These are phyloP conservation scores for Coregonus ussuriensis DNA, from an alignment of 2,797 vertebrate genomes.

Conservation along the genomic window DNA sequence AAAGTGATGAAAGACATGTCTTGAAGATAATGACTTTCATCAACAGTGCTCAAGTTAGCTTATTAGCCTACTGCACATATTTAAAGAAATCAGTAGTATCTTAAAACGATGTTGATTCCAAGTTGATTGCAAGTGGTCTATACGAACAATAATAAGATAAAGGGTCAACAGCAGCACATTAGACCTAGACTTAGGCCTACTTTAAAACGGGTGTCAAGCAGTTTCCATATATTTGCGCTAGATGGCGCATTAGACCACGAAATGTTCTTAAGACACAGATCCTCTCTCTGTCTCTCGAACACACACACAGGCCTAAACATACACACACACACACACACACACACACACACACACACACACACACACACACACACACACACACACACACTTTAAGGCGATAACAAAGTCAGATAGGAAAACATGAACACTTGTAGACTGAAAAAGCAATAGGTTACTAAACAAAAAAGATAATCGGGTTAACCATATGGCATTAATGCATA, in stretches of 20 bases:
- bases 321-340: constrained; percentile 28
- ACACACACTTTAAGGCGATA: background rate
- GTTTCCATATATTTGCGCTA: constrained; percentile 54
- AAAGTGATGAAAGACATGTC: background rate
- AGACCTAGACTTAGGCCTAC: background rate
- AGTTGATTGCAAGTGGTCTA: background rate
- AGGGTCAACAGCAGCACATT: background rate
- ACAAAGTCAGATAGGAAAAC: background rate
- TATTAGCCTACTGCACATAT: background rate
- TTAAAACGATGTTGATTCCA: background rate
- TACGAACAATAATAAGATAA: background rate
- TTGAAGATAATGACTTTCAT: background rate
- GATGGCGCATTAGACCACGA: constrained; percentile 71
- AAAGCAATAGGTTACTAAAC: background rate
- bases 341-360: background rate
- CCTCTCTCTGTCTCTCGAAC: constrained; percentile 26
- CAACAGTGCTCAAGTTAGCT: background rate
- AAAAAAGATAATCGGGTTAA: background rate
- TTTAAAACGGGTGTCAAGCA: constrained; percentile 18
- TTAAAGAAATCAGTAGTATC: background rate
- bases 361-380: background rate
- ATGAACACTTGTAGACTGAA: background rate
- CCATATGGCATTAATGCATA: background rate
- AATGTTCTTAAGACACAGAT: constrained; percentile 41
- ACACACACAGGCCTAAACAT: constrained; percentile 10